These are phyloP conservation scores for Tringa solitaria DNA, from an alignment of 2,113 vertebrate genomes.

Conservation along the genomic window DNA sequence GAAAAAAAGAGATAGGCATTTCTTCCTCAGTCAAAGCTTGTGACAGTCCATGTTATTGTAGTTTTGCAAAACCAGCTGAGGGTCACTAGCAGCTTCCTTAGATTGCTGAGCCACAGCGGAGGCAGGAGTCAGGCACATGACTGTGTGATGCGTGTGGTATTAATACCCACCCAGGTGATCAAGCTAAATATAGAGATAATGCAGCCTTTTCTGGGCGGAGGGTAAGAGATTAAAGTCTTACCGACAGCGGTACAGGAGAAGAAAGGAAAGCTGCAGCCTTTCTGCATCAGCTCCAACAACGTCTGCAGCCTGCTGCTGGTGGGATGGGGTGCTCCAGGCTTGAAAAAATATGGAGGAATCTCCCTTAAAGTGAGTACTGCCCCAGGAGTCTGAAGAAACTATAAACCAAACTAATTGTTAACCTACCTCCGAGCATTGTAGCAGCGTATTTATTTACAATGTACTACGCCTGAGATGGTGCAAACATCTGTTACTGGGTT, in stretches of 20 bases:
- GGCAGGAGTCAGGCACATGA: not conserved
- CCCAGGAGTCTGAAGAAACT: not conserved
- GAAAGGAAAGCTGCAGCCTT: not conserved
- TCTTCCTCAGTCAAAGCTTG: not conserved
- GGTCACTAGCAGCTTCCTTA: not conserved
- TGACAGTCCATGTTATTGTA: not conserved
- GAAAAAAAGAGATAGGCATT: not conserved
- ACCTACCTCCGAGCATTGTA: not conserved
- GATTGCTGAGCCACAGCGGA: not conserved
- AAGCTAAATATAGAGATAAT: not conserved
- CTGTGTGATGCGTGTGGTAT: not conserved
- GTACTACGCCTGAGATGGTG: not conserved
- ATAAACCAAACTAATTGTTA: not conserved
- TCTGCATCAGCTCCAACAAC: not conserved
- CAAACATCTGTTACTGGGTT: not conserved
- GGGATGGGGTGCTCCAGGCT: not conserved
- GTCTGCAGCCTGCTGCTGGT: not conserved
- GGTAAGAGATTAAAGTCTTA: not conserved
- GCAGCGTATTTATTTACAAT: not conserved
- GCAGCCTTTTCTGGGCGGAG: not conserved
- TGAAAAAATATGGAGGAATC: not conserved
- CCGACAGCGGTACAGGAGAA: accelerated
- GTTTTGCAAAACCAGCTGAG: not conserved
- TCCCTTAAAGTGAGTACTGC: not conserved
- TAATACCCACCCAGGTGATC: not conserved